These are phyloP conservation scores for Apolygus lucorum DNA, from an alignment of 1,140 invertebrate genomes.

Conservation along the genomic window DNA sequence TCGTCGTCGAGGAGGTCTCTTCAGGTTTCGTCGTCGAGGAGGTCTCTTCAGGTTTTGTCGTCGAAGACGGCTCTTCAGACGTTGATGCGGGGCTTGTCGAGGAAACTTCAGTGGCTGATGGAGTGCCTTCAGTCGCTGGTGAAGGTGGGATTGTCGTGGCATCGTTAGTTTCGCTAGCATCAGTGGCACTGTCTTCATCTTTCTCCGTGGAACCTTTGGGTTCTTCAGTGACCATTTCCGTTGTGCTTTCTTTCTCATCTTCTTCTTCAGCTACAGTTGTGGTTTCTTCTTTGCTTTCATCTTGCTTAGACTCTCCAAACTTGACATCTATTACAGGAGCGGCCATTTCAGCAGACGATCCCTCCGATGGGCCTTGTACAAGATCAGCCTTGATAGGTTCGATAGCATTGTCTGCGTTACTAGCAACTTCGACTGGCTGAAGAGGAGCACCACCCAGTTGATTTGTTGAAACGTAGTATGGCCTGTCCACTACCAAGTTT, in stretches of 20 bases:
- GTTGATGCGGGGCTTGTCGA: neutral
- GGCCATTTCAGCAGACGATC: neutral
- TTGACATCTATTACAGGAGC: neutral
- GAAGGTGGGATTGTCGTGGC: neutral
- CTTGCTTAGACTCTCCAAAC: neutral
- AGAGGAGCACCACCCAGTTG: neutral
- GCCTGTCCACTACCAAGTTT: conserved; percentile 23
- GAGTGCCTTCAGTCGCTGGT: neutral
- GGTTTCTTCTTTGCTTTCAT: neutral
- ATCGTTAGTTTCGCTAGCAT: neutral
- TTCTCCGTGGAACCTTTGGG: neutral
- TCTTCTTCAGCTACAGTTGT: neutral
- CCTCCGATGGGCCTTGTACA: neutral
- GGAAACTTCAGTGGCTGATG: neutral
- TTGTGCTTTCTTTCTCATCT: conserved; percentile 2
- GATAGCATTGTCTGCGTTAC: neutral
- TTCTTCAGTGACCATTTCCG: conserved; percentile 2
- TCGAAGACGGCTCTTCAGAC: neutral
- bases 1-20: neutral
- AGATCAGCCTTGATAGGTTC: neutral
- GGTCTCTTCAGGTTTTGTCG: neutral
- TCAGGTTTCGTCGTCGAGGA: neutral
- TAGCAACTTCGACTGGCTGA: neutral
- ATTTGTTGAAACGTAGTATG: conserved; percentile 14
- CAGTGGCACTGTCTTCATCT: neutral